A percentile compares a stretch with the other conserved stretches of the same genome.
Evolutionary conservation across 2,888 invertebrate species (phyloP).

Genomic region (Hirtodrosophila alboralis): DNA sequence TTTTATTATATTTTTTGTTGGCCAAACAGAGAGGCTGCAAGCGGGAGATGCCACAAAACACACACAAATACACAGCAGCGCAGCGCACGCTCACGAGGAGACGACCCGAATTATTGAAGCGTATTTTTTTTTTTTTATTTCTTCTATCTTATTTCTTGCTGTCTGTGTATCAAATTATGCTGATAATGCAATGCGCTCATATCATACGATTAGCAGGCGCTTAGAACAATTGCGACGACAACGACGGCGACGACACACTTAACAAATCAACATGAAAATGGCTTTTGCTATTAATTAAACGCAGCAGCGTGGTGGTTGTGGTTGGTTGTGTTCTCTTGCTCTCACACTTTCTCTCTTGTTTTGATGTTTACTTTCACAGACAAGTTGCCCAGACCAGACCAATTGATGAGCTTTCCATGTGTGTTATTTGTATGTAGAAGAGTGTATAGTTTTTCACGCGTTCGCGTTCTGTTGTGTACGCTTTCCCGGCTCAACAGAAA

Average conservation of each 20-base stretch:
- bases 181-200: too few relatives aligned
- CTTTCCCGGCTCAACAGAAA: conserved; percentile 70
- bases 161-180: too few relatives aligned
- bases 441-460: not conserved
- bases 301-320: not conserved
- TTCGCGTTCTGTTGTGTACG: conserved; percentile 40
- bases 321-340: too few relatives aligned
- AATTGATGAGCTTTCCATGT: conserved; percentile 30
- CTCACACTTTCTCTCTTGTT: conserved; percentile 17
- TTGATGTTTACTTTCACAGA: conserved; percentile 42
- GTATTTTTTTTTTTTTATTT: conserved; percentile 5
- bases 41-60: not conserved
- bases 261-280: conserved; percentile 2
- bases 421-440: conserved; percentile 9
- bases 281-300: not conserved
- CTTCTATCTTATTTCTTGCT: too few relatives aligned
- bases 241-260: conserved; percentile 3
- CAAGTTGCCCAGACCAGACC: conserved; percentile 4
- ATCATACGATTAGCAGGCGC: too few relatives aligned
- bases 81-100: conserved; percentile 46
- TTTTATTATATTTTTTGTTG: conserved; percentile 23
- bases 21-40: conserved; percentile 32
- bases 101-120: conserved; percentile 23
- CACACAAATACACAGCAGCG: conserved; percentile 25
- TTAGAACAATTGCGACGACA: too few relatives aligned